Evolutionary conservation across 2,797 vertebrate species (phyloP).

Genomic region (Etheostoma nigrum): DNA sequence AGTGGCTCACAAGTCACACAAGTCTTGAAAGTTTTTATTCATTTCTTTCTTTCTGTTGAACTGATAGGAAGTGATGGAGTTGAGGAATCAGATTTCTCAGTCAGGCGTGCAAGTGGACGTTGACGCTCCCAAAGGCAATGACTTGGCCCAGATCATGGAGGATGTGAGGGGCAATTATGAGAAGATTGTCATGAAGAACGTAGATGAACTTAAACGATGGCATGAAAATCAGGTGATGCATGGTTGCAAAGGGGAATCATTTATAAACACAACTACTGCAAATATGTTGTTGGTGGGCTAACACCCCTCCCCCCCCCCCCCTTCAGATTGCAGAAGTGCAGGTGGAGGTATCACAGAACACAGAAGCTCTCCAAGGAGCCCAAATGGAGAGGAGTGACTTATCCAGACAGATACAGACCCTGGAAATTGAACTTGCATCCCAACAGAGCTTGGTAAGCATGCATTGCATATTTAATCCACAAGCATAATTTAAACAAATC

Average conservation of each 20-base stretch:
- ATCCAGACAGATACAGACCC: constrained; percentile 85
- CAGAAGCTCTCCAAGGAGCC: constrained; percentile 86
- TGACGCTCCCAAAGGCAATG: constrained; percentile 92
- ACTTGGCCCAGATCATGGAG: constrained; percentile 90
- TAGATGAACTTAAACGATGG: constrained; percentile 90
- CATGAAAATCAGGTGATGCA: constrained; percentile 87
- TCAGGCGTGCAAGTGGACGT: constrained; percentile 93
- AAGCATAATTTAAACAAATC: background rate
- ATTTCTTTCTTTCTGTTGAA: background rate
- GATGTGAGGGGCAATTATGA: constrained; percentile 92
- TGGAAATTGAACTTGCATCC: constrained; percentile 91
- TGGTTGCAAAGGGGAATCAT: background rate
- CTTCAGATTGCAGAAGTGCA: constrained; percentile 89
- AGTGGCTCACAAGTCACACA: background rate
- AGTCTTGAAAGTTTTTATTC: background rate
- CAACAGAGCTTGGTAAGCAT: constrained; percentile 83
- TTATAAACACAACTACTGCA: background rate
- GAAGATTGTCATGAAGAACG: constrained; percentile 88
- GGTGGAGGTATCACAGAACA: constrained; percentile 88
- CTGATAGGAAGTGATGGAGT: constrained; percentile 88
- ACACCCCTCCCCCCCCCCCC: background rate
- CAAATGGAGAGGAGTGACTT: constrained; percentile 84
- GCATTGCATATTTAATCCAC: background rate
- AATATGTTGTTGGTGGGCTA: background rate
- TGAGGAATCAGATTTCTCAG: constrained; percentile 88